phyloP scores from a whole-genome alignment of 1,140 invertebrate species.

The Adoxophyes honmai region DNA sequence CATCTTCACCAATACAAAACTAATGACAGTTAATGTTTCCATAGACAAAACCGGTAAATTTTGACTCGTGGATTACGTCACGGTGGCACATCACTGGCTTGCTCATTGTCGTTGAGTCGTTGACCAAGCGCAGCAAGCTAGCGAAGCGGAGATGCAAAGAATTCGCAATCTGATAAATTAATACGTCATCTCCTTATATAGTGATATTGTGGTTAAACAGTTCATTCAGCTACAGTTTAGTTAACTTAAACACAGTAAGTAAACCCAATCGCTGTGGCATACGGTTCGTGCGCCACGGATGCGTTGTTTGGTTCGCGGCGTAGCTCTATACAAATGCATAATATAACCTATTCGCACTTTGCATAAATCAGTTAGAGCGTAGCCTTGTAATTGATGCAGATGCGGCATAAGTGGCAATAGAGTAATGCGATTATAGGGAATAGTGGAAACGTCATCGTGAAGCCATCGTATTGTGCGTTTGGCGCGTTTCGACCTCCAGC shows the following conservation, averaged over 20 bases:
- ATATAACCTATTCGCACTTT: slow-evolving; percentile 71
- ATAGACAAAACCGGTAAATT: slow-evolving; percentile 11
- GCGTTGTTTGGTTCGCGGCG: slow-evolving; percentile 65
- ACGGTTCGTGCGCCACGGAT: slow-evolving; percentile 33
- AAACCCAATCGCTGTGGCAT: slow-evolving; percentile 29
- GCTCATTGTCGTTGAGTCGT: slow-evolving; percentile 20
- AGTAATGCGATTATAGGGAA: slow-evolving; percentile 59
- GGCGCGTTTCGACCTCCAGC: slow-evolving; percentile 53
- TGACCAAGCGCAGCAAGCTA: slow-evolving; percentile 65
- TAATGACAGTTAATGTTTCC: too few species aligned
- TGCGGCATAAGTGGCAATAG: slow-evolving; percentile 44
- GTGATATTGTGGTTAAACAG: slow-evolving; percentile 50
- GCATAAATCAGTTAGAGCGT: slow-evolving; percentile 63
- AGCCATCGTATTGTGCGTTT: slow-evolving; percentile 43
- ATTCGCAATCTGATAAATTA: slow-evolving; percentile 66
- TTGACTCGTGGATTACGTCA: not conserved
- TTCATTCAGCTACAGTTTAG: slow-evolving; percentile 46
- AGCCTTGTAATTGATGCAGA: slow-evolving; percentile 61
- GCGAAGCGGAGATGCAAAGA: slow-evolving; percentile 58
- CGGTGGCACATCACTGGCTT: slow-evolving; percentile 32
- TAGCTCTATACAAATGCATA: slow-evolving; percentile 72
- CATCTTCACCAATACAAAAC: too few species aligned
- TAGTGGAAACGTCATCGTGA: slow-evolving; percentile 61
- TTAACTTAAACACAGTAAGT: slow-evolving; percentile 58
- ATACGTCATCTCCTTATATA: slow-evolving; percentile 68